Conservation (phyloP, 2,113 vertebrate genomes). For the Myrmecophaga tridactyla region DNA sequence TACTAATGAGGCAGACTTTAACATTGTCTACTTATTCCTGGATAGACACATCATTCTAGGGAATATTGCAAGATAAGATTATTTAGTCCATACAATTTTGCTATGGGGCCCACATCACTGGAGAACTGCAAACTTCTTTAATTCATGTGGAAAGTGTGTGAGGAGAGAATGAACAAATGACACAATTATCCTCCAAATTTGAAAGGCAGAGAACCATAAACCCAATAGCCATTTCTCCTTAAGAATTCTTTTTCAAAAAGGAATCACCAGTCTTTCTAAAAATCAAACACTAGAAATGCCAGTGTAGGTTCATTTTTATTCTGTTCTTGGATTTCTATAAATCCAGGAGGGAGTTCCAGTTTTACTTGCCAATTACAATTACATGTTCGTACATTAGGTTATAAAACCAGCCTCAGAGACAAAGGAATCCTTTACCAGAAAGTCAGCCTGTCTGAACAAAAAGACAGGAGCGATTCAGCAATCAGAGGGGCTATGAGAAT, state of each 20-base stretch:
- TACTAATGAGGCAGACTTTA: background rate
- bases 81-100: slow-evolving; percentile 29
- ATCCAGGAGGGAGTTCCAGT: slow-evolving; percentile 9
- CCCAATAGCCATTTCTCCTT: background rate
- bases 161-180: background rate
- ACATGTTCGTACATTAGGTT: slow-evolving; percentile 65
- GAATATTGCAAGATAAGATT: background rate
- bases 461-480: slow-evolving; percentile 67
- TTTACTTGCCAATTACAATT: background rate
- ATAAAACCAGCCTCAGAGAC: slow-evolving; percentile 72
- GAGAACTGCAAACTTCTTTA: background rate
- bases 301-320: slow-evolving; percentile 39
- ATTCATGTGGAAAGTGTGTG: background rate
- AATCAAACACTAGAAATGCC: slow-evolving; percentile 1
- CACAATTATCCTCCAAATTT: background rate
- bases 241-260: slow-evolving; percentile 15
- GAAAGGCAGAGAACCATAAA: background rate
- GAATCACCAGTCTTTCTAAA: background rate
- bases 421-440: slow-evolving; percentile 67
- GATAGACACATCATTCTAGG: background rate
- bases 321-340: slow-evolving; percentile 32
- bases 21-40: background rate
- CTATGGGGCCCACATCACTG: background rate
- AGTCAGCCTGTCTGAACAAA: slow-evolving; percentile 63
- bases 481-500: background rate